These are phyloP conservation scores for Eucidaris tribuloides DNA, from an alignment of 35 echinoderm and acorn worm species.

Conservation along the genomic window DNA sequence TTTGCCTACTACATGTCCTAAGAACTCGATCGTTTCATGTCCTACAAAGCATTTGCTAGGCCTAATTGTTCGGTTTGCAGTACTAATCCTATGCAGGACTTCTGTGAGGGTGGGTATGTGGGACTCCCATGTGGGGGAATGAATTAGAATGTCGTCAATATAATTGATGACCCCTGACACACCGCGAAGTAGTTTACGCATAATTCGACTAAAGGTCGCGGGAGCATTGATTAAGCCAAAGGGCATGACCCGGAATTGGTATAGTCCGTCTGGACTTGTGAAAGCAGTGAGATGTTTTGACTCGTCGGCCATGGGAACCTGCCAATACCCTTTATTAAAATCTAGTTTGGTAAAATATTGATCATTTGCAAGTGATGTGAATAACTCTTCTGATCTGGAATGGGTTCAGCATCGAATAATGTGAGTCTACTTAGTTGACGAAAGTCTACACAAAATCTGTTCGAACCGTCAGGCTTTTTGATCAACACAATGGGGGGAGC, in stretches of 20 bases:
- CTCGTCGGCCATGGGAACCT: slow-evolving; percentile 13
- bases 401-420: slow-evolving; percentile 46
- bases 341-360: slow-evolving; percentile 37
- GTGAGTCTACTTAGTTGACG: slow-evolving; percentile 34
- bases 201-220: slow-evolving; percentile 26
- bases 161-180: slow-evolving; percentile 9
- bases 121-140: slow-evolving; percentile 24
- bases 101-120: slow-evolving; percentile 2
- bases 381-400: slow-evolving; percentile 41
- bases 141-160: slow-evolving; percentile 44
- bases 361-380: slow-evolving; percentile 4
- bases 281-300: slow-evolving; percentile 40
- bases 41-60: slow-evolving; percentile 37
- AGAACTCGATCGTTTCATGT: slow-evolving; percentile 29
- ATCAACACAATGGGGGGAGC: slow-evolving; percentile 61
- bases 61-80: slow-evolving; percentile 7
- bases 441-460: slow-evolving; percentile 59
- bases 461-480: slow-evolving; percentile 53
- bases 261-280: slow-evolving; percentile 25
- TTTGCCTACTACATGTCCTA: slow-evolving; percentile 38
- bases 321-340: slow-evolving; percentile 51
- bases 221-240: slow-evolving; percentile 47
- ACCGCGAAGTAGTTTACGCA: slow-evolving; percentile 1
- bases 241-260: slow-evolving; percentile 36
- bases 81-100: slow-evolving; percentile 3